These are phyloP conservation scores for Micoletzkya japonica DNA, from an alignment of 2,888 invertebrate species.

Conservation along the genomic window DNA sequence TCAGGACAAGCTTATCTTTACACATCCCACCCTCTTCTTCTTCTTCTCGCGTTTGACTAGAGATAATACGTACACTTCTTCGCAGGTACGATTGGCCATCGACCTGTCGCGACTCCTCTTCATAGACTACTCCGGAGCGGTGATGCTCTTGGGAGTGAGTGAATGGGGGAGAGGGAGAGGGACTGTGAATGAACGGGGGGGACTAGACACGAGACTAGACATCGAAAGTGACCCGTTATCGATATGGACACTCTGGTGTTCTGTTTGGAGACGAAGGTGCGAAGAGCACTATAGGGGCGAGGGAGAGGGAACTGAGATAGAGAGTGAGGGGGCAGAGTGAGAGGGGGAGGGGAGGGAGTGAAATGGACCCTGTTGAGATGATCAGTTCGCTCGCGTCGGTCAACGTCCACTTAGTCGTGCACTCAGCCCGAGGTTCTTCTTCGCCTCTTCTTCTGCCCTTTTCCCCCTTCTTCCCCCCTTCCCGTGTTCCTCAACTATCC, in stretches of 20 bases:
- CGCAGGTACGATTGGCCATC: not conserved
- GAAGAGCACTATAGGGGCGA: too few relatives aligned
- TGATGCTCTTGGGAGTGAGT: slow-evolving; percentile 9
- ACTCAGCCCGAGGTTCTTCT: not conserved
- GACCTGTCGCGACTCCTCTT: slow-evolving; percentile 18
- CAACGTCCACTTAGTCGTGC: too few relatives aligned
- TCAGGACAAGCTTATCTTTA: too few relatives aligned
- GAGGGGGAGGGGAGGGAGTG: not conserved
- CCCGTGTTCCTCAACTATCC: not conserved
- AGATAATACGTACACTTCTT: too few relatives aligned
- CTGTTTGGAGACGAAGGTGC: too few relatives aligned
- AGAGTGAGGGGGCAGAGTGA: not conserved
- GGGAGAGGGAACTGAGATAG: too few relatives aligned
- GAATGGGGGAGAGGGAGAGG: not conserved
- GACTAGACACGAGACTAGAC: too few relatives aligned
- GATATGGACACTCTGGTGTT: too few relatives aligned
- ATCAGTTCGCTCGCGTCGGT: not conserved
- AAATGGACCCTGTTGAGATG: not conserved
- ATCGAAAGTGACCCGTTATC: too few relatives aligned
- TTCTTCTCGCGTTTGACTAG: too few relatives aligned
- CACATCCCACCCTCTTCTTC: too few relatives aligned
- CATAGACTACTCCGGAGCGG: slow-evolving; percentile 24
- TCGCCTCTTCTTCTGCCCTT: not conserved
- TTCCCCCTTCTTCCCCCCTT: not conserved
- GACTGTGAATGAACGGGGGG: too few relatives aligned